Evolutionary conservation across 1,140 invertebrate genomes (phyloP), one percentile per base, ranked within the genome.

Genomic region (Cyclina sinensis): DNA sequence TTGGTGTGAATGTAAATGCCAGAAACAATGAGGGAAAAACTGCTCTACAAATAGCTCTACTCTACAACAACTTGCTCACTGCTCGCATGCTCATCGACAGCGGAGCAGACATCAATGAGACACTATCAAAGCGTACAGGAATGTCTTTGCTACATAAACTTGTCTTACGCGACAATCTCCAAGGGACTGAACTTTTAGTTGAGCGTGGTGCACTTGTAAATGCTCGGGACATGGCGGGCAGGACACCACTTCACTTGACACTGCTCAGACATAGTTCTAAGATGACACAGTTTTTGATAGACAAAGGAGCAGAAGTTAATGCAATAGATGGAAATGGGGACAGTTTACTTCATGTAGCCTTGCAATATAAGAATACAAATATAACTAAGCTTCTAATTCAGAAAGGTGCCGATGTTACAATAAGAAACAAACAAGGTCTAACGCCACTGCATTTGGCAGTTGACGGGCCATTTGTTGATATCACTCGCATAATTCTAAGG

Each of bases 71-170:
- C 54, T 48, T 90, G 18, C 51, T 80, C 11, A 83, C 80, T 27
- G 89, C 92, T 39, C 89, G 88, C 32, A 88, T 91, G 73, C 88
- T 94, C 24, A 92, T 93, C 7, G 90, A 92, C 48, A 89, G 90
- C 81, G 93, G 93, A 14, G 93, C 93, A 16, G 90, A 93, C 65
- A 83, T 92, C 16, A 92, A 93, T 35, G 90, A 91, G 65, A 78
- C 89, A 1, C 24, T 92, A 18, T 92, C 90, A 5, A 88, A 88
- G 18, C 90, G 90, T 76, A 90, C 90, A 51, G 92, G 93, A 59
- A 89, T 86, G 37, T 89, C 91, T 21, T 84, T 94, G 43, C 81
- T 94, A 78, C 93, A 94, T 70, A 93, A 93, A 88, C 83, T 94
- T 86, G 91, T 92, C 7, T 78, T 90, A 48, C 80, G 90, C 39